phyloP scores from a whole-genome alignment of 2,113 vertebrate genomes.

The Tragelaphus scriptus region DNA sequence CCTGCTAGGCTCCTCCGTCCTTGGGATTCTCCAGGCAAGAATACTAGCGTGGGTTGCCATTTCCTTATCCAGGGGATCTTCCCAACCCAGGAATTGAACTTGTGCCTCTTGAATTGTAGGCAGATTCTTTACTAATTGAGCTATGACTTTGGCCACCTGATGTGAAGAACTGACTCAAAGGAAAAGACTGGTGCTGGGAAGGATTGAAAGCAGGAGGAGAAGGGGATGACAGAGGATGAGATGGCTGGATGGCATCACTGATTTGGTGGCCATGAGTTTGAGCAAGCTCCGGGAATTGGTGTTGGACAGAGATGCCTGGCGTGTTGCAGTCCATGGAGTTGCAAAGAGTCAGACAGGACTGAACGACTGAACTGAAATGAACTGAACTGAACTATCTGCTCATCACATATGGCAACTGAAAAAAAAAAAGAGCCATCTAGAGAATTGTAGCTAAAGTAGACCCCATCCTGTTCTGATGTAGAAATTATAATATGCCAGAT shows the following conservation, averaged over 20 bases:
- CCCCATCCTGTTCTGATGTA: background rate
- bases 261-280: background rate
- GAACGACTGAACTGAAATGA: background rate
- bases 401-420: background rate
- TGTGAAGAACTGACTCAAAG: background rate
- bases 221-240: background rate
- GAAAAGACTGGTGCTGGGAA: background rate
- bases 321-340: background rate
- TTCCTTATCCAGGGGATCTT: background rate
- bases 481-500: background rate
- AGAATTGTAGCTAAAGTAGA: background rate
- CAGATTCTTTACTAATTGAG: background rate
- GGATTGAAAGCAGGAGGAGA: background rate
- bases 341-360: background rate
- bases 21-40: background rate
- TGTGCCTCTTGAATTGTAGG: background rate
- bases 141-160: background rate
- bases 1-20: background rate
- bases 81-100: background rate
- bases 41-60: background rate
- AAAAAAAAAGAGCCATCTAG: background rate
- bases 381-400: background rate
- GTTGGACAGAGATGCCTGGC: background rate
- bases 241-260: background rate
- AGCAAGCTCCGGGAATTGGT: background rate